Base-by-base conservation (phyloP, 2,797 vertebrate species). In the Argya squamiceps region DNA sequence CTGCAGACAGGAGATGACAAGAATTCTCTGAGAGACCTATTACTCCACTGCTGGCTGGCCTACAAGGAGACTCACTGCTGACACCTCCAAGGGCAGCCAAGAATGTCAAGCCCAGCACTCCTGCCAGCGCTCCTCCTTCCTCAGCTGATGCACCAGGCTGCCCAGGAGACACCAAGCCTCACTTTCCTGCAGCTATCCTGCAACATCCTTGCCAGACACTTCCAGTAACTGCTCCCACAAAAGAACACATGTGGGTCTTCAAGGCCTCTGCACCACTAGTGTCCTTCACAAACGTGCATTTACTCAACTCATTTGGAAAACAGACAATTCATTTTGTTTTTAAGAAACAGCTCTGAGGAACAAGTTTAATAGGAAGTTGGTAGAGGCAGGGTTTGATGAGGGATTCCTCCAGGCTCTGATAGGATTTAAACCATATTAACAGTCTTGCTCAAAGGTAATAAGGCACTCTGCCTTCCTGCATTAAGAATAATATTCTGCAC, bases 11-110 rank as follows among this genome's bases (percentile, higher is more conserved):
- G 24, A 75, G 59, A 55, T 52, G 65, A 92, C 44, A 79, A 69
- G 74, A 92, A 84, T 29, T 94, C 92, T 97, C 89, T 53, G 36
- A 91, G 89, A 80, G 55, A 59, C 59, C 82, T 77, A 91, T 89
- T 89, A 96, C 43, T 69, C 49, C 53, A 39, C 83, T 76, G 47
- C 67, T 59, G 62, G 86, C 80, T 81, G 70, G 37, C 50, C 91
- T 84, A 23, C 30, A 36, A 55, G 53, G 56, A 96, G n/a, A 13
- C 18, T 81, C 0, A 0, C 65, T 81, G 68, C 63, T 94, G 53
- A 22, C 84, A 78, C 73, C 55, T 81, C 37, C 58, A 64, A 43
- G 92, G 70, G 77, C 74, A 91, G 63, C 50, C 70, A 87, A 69
- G 43, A 46, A 53, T 11, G 20, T 5, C 70, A 34, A 68, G n/a